Base-by-base conservation (phyloP, 1,140 invertebrate species). In the honey bee (Apis mellifera) region DNA sequence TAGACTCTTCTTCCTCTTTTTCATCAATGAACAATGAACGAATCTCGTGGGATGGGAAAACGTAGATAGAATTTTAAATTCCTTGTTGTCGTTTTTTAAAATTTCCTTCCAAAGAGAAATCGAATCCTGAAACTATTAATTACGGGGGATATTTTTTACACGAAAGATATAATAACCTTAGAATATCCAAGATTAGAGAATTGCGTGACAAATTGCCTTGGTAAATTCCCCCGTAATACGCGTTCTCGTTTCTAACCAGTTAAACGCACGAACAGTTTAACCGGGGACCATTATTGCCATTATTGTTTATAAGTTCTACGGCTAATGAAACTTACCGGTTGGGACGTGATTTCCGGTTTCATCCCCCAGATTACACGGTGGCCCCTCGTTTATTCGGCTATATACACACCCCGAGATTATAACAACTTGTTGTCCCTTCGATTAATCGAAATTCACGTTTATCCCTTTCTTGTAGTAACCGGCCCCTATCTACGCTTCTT, bases 371-470 rank as follows among this genome's bases (percentile, higher is more conserved):
- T 76, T 74, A 74, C 79, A 76, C 54, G 48, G 42, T 42, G 64
- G 9, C 17, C 42, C 64, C 64, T 59, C 79, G 73, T 82, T 82
- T 82, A 82, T 82, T 82, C 79, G 64, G 79, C 15, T 76, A 87
- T 77, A 74, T 76, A 87, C 73, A 87, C 73, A 74, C 50, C 42
- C 71, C 32, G 73, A 81, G 86, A 87, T 87, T 88, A 87, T 87
- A 88, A 82, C 75, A 74, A 84, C 84, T 85, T 74, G 86, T 88
- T 88, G 86, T 87, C 83, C 74, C 86, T 76, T 78, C 86, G 87
- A 88, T 88, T 88, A 88, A 87, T 87, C 82, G 86, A 87, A 87
- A 87, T 87, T 87, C 85, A 87, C 82, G 85, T 76, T 87, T 87
- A 87, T 87, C 86, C 86, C 73, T 62, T 82, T 82, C 79, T 82